phyloP scores from a whole-genome alignment of 2,888 invertebrate genomes.

The Conchocele bisecta region DNA sequence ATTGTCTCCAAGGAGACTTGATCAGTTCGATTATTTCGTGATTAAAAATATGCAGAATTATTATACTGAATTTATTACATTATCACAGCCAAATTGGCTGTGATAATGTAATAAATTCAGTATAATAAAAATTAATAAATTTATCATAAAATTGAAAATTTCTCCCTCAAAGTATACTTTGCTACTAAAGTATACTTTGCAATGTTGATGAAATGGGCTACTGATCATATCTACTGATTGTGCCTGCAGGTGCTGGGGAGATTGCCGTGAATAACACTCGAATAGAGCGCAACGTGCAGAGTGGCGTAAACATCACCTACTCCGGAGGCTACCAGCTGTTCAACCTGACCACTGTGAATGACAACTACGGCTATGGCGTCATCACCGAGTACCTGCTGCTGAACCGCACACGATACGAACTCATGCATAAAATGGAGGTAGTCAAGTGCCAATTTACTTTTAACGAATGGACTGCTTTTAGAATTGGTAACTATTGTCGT shows the following conservation, averaged over 20 bases:
- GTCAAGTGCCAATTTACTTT: constrained; percentile 93
- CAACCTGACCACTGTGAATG: constrained; percentile 92
- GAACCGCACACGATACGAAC: constrained; percentile 76
- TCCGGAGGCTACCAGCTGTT: constrained; percentile 97
- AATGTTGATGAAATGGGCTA: no score
- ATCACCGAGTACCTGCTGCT: constrained; percentile 77
- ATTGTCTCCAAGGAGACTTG: no score
- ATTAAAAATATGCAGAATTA: no score
- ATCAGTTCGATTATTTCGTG: no score
- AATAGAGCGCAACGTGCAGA: constrained; percentile 90
- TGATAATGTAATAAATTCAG: no score
- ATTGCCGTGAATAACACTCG: constrained; percentile 95
- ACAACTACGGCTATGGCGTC: constrained; percentile 90
- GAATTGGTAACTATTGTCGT: constrained; percentile 95
- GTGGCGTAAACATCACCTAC: constrained; percentile 96
- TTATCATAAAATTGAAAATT: no score
- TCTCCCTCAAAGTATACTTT: no score
- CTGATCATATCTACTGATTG: no score
- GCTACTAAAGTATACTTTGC: no score
- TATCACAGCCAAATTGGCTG: no score
- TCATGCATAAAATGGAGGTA: constrained; percentile 82
- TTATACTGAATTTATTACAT: no score
- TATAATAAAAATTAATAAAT: no score
- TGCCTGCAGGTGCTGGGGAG: constrained; percentile 97
- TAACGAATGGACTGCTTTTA: constrained; percentile 93